Evolutionary conservation across 2,113 vertebrate genomes (phyloP).

Genomic region (Upupa epops): DNA sequence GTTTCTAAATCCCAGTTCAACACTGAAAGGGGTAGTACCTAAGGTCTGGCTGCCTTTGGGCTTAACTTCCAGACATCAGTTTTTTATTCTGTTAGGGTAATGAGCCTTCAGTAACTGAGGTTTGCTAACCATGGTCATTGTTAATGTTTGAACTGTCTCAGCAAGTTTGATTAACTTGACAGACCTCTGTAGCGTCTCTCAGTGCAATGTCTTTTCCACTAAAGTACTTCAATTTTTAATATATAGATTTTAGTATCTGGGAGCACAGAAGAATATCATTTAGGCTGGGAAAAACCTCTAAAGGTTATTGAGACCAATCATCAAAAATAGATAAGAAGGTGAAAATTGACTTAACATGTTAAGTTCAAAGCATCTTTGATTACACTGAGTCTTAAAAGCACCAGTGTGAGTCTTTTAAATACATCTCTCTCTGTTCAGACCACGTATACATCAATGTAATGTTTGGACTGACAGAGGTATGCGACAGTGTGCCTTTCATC

Average conservation of each 20-base stretch:
- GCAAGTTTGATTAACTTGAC: background rate
- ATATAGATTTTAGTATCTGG: background rate
- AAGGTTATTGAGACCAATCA: rapidly evolving
- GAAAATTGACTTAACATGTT: background rate
- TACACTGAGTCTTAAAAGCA: background rate
- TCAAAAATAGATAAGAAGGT: background rate
- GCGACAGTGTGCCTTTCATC: background rate
- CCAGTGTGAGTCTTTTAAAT: background rate
- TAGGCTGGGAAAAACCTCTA: background rate
- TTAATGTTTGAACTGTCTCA: background rate
- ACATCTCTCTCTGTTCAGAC: background rate
- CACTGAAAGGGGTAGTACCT: background rate
- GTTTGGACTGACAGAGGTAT: background rate
- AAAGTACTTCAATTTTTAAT: background rate
- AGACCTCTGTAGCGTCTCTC: background rate
- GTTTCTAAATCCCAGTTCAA: background rate
- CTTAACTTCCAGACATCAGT: background rate
- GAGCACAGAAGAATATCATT: background rate
- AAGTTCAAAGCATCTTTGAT: background rate
- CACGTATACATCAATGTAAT: background rate
- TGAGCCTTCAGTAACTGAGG: background rate
- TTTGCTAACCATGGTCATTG: too few species aligned
- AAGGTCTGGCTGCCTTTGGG: background rate
- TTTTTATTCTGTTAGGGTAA: background rate
- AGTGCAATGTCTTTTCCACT: background rate